Percentiles rank a stretch among this genome's conserved stretches.
Evolutionary conservation across 2,113 vertebrate species (phyloP).

Genomic region (Geococcyx californianus): DNA sequence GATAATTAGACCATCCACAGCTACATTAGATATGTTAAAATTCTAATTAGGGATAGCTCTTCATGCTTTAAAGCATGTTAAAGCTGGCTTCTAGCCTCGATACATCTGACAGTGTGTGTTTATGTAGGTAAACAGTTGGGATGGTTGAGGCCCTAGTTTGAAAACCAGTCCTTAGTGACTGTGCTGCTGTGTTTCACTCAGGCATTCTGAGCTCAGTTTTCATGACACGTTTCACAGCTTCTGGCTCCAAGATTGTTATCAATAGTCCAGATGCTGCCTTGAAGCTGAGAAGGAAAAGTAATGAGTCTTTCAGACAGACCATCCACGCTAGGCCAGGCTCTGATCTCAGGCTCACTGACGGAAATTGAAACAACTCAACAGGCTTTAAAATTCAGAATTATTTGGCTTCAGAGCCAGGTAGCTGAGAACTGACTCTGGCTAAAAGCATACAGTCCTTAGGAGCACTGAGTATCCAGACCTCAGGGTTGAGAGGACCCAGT

Average conservation of each 20-base stretch:
- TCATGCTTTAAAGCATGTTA: background rate
- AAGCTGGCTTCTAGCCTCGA: background rate
- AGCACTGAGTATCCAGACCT: background rate
- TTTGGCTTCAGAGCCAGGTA: background rate
- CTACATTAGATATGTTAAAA: background rate
- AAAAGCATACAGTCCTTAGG: background rate
- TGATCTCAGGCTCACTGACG: background rate
- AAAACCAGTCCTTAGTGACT: background rate
- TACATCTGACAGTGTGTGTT: background rate
- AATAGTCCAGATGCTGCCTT: background rate
- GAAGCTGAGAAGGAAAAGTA: background rate
- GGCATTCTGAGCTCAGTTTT: background rate
- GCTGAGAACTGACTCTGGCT: background rate
- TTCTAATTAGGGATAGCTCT: background rate
- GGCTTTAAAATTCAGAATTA: background rate
- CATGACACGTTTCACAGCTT: background rate
- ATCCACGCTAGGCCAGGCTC: background rate
- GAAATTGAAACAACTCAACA: background rate
- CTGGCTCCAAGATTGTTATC: slow-evolving; percentile 14
- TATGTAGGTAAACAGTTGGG: background rate
- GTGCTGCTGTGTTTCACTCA: background rate
- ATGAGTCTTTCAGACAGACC: background rate
- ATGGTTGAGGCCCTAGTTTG: background rate
- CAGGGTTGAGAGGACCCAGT: background rate
- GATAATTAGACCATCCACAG: background rate